Conservation (phyloP, 2,797 vertebrate species). For the Dipus sagitta region DNA sequence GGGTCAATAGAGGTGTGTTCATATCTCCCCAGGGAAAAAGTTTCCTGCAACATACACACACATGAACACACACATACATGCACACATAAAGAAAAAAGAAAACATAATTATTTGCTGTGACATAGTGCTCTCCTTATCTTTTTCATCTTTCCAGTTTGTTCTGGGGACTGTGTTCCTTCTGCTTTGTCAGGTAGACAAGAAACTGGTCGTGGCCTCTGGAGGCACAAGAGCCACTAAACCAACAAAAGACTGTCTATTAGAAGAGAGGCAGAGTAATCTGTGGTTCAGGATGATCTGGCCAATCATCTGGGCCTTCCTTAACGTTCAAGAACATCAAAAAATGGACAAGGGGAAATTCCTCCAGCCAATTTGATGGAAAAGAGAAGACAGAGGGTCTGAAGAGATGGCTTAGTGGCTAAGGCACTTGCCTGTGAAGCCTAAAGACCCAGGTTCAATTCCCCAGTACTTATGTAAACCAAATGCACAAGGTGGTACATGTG, state of each 20-base stretch:
- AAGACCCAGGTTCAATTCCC: too few relatives aligned
- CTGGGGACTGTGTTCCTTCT: neutral
- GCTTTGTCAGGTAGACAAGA: neutral
- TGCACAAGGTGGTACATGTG: too few relatives aligned
- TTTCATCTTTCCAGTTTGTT: neutral
- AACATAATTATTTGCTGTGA: too few relatives aligned
- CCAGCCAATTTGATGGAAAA: constrained; percentile 83
- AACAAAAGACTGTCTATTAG: neutral
- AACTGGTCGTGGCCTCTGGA: neutral
- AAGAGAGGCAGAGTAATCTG: neutral
- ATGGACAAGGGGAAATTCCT: constrained; percentile 69
- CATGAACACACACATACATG: too few relatives aligned
- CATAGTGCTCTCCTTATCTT: too few relatives aligned
- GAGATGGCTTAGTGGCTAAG: too few relatives aligned
- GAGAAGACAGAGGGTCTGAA: constrained; percentile 64
- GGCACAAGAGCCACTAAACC: neutral
- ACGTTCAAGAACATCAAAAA: constrained; percentile 81
- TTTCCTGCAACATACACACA: too few relatives aligned
- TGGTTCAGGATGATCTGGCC: constrained; percentile 67
- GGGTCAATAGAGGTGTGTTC: too few relatives aligned
- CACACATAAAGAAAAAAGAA: too few relatives aligned
- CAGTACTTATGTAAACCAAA: too few relatives aligned
- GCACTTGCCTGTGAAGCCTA: too few relatives aligned
- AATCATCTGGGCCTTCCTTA: constrained; percentile 76
- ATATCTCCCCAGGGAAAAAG: too few relatives aligned